phyloP scores from a whole-genome alignment of 2,888 invertebrate species.

The Caenorhabditis sp. region DNA sequence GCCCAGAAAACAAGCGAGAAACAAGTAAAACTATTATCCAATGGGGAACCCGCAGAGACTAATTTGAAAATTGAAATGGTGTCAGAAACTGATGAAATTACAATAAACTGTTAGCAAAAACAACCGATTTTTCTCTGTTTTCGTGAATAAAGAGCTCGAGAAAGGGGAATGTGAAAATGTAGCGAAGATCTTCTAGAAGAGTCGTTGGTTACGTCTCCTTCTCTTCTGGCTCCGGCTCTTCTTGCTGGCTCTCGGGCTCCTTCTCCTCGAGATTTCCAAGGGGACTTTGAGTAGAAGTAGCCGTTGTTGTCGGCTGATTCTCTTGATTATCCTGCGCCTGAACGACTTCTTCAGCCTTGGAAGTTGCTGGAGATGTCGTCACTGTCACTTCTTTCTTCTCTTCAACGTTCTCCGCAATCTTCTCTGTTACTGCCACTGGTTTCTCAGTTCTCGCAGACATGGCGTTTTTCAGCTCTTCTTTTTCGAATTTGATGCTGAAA shows the following conservation, averaged over 20 bases:
- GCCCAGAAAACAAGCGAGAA: neutral
- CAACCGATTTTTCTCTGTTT: conserved; percentile 12
- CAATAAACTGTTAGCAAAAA: neutral
- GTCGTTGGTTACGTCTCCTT: conserved; percentile 31
- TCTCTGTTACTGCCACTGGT: conserved; percentile 1
- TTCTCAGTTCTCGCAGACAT: conserved; percentile 40
- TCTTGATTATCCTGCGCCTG: no score
- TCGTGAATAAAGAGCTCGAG: neutral
- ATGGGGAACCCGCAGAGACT: conserved; percentile 36
- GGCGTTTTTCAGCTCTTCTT: conserved; percentile 46
- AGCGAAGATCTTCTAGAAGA: neutral
- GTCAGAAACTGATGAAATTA: conserved; percentile 16
- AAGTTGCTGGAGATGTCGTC: neutral
- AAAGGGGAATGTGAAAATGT: conserved; percentile 3
- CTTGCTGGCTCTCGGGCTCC: conserved; percentile 34
- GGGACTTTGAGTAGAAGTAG: conserved; percentile 30
- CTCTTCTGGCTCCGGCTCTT: conserved; percentile 43
- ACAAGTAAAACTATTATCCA: conserved; percentile 42
- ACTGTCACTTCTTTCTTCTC: conserved; percentile 22
- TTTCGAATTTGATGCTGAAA: conserved; percentile 53
- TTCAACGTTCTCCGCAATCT: conserved; percentile 4
- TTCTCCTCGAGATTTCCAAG: conserved; percentile 43
- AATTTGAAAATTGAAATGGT: conserved; percentile 14
- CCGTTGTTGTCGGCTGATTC: conserved; percentile 14
- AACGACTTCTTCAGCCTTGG: conserved; percentile 4